Evolutionary conservation across 2,797 vertebrate genomes (phyloP), one percentile per base, ranked within the genome.

Genomic region (Microctenopoma lineatum): DNA sequence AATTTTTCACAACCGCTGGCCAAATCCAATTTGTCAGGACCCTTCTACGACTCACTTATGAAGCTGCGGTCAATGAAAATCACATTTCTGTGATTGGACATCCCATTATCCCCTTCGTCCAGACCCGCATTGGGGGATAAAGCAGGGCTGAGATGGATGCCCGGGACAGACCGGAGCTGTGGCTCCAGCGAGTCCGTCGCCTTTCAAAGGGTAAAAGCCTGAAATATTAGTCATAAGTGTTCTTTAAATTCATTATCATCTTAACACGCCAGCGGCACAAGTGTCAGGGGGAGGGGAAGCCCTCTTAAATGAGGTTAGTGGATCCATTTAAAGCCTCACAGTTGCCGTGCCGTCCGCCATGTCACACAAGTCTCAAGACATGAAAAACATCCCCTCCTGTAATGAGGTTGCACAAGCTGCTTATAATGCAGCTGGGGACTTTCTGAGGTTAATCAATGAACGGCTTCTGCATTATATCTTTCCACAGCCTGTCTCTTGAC

Each of bases 71-170:
- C 95, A 93, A 94, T 92, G 93, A 93, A 96, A 96, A 96, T 96
- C 93, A 90, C 93, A 96, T 96, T 94, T 95, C 92, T 87, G 88
- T 95, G 93, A 94, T 95, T 96, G 95, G 94, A 95, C 95, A 93
- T 94, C 93, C 95, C 94, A 95, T 95, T 95, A 94, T 94, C 92
- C 88, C 74, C 80, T 92, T 81, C 74, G 85, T 92, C 93, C 90
- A 92, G 72, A 91, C 92, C 91, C 71, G 72, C 89, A 83, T 87
- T 82, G 87, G 83, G 87, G 89, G 87, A 87, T 90, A 91, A 89
- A 92, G 89, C 89, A 71, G 81, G 83, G 89, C 77, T 61, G 84
- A 90, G 90, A 90, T 85, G 84, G 86, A 90, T 90, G 87, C 90
- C 75, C 79, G 70, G 87, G 89, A 93, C 90, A 91, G 92, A 92